Percentiles rank a stretch among this genome's conserved stretches.
Conservation (phyloP, 1,140 invertebrate genomes). For the Drosophila pallidifrons region DNA sequence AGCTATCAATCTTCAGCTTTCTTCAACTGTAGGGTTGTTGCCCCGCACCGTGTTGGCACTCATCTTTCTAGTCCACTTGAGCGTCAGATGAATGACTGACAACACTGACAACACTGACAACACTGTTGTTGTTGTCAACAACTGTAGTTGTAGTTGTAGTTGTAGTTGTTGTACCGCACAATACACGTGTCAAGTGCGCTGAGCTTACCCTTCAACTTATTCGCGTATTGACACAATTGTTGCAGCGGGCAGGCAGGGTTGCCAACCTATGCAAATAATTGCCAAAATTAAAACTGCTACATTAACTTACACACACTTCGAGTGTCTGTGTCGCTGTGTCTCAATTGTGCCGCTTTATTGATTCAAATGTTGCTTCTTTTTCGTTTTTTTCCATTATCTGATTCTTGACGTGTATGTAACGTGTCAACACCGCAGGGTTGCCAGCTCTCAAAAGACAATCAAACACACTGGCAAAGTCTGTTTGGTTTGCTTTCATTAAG, state of each 20-base stretch:
- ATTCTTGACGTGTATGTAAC: slow-evolving; percentile 1
- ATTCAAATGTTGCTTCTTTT: not conserved
- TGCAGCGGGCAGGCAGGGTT: not conserved
- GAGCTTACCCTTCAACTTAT: slow-evolving; percentile 9
- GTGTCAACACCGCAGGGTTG: slow-evolving; percentile 10
- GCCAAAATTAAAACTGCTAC: slow-evolving; percentile 1
- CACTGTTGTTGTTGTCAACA: too few relatives aligned
- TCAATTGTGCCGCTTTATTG: not conserved
- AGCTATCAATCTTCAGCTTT: not conserved
- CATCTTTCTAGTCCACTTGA: slow-evolving; percentile 10
- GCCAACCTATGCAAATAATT: slow-evolving; percentile 15
- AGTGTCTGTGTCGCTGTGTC: not conserved
- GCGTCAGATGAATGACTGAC: not conserved
- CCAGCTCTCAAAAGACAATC: not conserved
- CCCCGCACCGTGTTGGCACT: slow-evolving; percentile 9
- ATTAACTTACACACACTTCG: not conserved
- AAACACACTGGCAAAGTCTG: not conserved
- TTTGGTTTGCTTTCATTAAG: too few relatives aligned
- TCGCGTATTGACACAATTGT: not conserved
- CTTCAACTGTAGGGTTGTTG: slow-evolving; percentile 17
- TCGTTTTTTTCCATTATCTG: not conserved
- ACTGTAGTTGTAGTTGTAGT: too few relatives aligned
- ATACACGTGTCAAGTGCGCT: slow-evolving; percentile 57
- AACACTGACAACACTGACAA: not conserved
- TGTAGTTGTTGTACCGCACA: too few relatives aligned